Evolutionary conservation across 2,888 invertebrate species (phyloP).

Genomic region (Chydorus sphaericus): DNA sequence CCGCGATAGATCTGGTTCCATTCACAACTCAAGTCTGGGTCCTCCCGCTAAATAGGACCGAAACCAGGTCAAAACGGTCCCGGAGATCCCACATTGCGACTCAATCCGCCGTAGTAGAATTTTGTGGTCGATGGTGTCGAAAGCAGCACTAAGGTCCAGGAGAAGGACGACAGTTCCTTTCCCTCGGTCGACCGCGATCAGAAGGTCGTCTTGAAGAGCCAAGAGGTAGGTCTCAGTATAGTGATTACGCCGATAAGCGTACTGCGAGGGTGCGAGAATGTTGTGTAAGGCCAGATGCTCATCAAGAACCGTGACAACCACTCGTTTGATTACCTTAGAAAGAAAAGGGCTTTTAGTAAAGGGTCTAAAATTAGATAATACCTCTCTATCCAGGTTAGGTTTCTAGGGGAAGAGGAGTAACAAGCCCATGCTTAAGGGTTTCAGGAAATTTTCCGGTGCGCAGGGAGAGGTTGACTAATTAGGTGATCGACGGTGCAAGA

Average conservation of each 20-base stretch:
- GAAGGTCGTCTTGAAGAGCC: neutral
- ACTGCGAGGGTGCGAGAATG: neutral
- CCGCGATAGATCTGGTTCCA: no score
- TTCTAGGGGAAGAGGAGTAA: neutral
- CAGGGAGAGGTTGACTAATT: neutral
- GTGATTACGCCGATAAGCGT: neutral
- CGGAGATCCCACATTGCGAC: no score
- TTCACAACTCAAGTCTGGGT: no score
- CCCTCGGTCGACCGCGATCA: neutral
- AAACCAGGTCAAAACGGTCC: no score
- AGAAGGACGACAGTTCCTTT: neutral
- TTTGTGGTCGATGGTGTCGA: neutral
- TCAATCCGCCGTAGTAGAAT: no score
- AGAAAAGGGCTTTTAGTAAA: neutral
- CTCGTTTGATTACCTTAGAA: neutral
- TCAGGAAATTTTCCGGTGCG: neutral
- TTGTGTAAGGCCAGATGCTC: neutral
- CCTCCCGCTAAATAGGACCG: no score
- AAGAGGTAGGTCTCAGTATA: neutral
- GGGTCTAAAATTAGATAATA: neutral
- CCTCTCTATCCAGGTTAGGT: neutral
- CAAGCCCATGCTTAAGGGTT: neutral
- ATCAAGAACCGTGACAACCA: neutral
- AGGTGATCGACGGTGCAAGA: neutral
- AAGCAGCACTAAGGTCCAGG: neutral